phyloP scores from a whole-genome alignment of 2,888 invertebrate genomes.

The Epinotia nisella region DNA sequence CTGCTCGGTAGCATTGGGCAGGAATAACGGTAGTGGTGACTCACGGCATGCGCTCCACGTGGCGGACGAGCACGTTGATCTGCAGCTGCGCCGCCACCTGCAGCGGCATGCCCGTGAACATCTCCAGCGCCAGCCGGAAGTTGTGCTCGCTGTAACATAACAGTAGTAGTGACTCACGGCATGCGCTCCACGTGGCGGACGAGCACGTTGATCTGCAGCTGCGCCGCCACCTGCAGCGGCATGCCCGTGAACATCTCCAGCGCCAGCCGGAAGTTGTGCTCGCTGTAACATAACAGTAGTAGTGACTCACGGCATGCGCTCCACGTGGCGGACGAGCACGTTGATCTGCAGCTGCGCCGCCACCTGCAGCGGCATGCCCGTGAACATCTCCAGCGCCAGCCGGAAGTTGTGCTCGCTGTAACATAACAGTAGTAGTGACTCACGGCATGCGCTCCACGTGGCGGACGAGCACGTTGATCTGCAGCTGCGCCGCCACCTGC shows the following conservation, averaged over 20 bases:
- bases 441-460: slow-evolving; percentile 64
- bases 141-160: slow-evolving; percentile 82
- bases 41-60: slow-evolving; percentile 63
- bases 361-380: slow-evolving; percentile 91
- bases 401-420: slow-evolving; percentile 86
- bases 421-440: background rate
- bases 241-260: slow-evolving; percentile 92
- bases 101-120: slow-evolving; percentile 91
- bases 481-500: slow-evolving; percentile 88
- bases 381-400: slow-evolving; percentile 89
- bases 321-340: slow-evolving; percentile 67
- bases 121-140: slow-evolving; percentile 88
- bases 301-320: slow-evolving; percentile 59
- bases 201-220: slow-evolving; percentile 89
- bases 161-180: slow-evolving; percentile 52
- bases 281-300: slow-evolving; percentile 56
- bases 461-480: slow-evolving; percentile 87
- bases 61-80: slow-evolving; percentile 85
- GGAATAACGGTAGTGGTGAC: background rate
- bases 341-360: slow-evolving; percentile 92
- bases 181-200: slow-evolving; percentile 64
- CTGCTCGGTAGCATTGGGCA: no score
- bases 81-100: slow-evolving; percentile 90
- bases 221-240: slow-evolving; percentile 89
- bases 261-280: slow-evolving; percentile 87